Evolutionary conservation across 1,140 invertebrate species (phyloP), one percentile per base, ranked within the genome.

Genomic region (Condylostylus longicornis): DNA sequence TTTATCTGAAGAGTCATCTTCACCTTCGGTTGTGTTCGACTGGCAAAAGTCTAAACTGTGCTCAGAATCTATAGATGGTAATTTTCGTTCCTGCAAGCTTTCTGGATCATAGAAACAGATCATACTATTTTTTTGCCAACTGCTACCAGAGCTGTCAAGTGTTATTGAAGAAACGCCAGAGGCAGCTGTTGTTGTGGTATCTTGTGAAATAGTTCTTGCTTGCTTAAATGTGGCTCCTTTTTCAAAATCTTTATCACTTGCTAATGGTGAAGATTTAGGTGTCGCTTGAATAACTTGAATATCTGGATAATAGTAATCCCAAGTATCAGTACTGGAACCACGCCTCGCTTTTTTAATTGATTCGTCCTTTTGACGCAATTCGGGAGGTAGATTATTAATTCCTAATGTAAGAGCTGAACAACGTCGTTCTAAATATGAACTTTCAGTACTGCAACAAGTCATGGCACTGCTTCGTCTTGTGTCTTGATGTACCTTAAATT

Each of bases 361-460:
- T 18, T 54, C 58, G 17, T 54, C 38, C 28, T 58, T 58, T 5
- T 52, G 47, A 31, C 54, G 54, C 37, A 58, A 33, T 54, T 63
- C 61, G 19, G 68, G 64, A 21, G 68, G 69, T 42, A 65, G 61
- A 36, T 56, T 56, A 45, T 72, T 70, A 60, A 80, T 53, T 47
- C 77, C 74, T 46, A 81, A 69, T 33, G 75, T 75, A 38, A 81
- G 72, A 12, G 79, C 77, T 4, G 79, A 82, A 38, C 75, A 79
- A 40, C 79, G 70, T 31, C 79, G 68, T 50, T 84, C 80, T 45
- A 83, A 63, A 50, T 83, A 84, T 28, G 78, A 81, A 54, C 78
- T 82, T 33, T 77, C 80, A 12, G 79, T 80, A 50, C 79, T 82
- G 45, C 79, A 83, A 52, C 79, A 82, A 10, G 81, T 83, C 41